Evolutionary conservation across 2,113 vertebrate genomes (phyloP), one percentile per base, ranked within the genome.

Genomic region (Paralichthys olivaceus): DNA sequence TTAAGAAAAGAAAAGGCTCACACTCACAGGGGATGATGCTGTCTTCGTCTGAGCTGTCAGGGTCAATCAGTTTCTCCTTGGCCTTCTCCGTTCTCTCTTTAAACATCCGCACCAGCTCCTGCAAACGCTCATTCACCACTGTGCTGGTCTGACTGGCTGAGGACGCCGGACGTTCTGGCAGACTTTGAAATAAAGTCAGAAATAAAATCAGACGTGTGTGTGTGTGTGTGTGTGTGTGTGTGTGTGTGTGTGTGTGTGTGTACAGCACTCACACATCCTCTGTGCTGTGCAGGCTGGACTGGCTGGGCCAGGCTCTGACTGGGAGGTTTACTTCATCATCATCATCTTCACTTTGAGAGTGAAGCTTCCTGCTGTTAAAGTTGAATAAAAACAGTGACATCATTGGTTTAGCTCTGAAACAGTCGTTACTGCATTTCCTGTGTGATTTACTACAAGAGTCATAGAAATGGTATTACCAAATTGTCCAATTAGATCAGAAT

Each of bases 61-160:
- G 96, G 74, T 99, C 97, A 0, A 95, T 94, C 19, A 99, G 96
- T 81, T 96, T 97, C 91, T 99, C 97, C 82, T 98, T 99, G 70
- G 96, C 96, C 67, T 94, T 96, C 89, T 99, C 97, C 0, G 96
- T 98, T 51, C 98, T 92, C 73, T 97, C 96, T 64, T 92, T 97
- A 63, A 99, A 99, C 74, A 98, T 96, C 81, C 93, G 94, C 81
- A 97, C 96, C 75, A 99, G 93, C 89, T 99, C 97, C 92, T 98
- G 97, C 0, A 99, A 95, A 3, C 97, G 95, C 47, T 92, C 94
- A 0, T 95, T 97, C 73, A 99, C 89, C 77, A 93, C 1, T 0
- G 93, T 29, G 0, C 97, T 97, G 86, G 93, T 95, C 89, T 95
- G 95, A 83, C 97, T 99, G 4, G 95, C 90, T 0, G 93, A 80